A percentile compares a stretch with the other conserved stretches of the same genome.
Evolutionary conservation across 1,140 invertebrate genomes (phyloP).

Genomic region (Eriocheir sinensis): DNA sequence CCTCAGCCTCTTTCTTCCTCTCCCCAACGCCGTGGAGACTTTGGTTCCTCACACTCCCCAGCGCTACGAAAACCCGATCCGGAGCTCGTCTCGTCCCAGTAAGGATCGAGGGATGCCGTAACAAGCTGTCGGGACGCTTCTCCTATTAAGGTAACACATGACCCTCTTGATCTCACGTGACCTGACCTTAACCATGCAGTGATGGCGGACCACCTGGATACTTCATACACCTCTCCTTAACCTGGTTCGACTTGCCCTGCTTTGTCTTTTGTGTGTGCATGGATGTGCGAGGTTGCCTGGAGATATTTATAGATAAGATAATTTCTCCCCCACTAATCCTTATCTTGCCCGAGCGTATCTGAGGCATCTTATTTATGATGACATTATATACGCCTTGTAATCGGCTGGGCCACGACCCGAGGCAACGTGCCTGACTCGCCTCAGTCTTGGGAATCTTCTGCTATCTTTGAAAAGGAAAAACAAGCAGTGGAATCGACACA

Average conservation of each 20-base stretch:
- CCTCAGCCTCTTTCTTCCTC: background rate
- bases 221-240: background rate
- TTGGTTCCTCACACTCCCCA: too few relatives aligned
- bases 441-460: background rate
- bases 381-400: background rate
- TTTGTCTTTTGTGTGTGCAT: background rate
- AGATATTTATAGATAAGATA: conserved; percentile 9
- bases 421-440: background rate
- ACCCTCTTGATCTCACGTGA: background rate
- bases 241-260: background rate
- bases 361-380: background rate
- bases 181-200: background rate
- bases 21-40: too few relatives aligned
- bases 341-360: background rate
- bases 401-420: background rate
- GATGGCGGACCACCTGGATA: background rate
- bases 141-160: conserved; percentile 6
- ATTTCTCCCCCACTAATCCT: background rate
- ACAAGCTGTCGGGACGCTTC: background rate
- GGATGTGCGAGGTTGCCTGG: background rate
- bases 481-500: background rate
- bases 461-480: background rate
- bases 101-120: background rate
- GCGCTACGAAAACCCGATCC: background rate
- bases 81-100: background rate